These are phyloP conservation scores for Julus scanicus DNA, from an alignment of 2,888 invertebrate genomes.

Conservation along the genomic window DNA sequence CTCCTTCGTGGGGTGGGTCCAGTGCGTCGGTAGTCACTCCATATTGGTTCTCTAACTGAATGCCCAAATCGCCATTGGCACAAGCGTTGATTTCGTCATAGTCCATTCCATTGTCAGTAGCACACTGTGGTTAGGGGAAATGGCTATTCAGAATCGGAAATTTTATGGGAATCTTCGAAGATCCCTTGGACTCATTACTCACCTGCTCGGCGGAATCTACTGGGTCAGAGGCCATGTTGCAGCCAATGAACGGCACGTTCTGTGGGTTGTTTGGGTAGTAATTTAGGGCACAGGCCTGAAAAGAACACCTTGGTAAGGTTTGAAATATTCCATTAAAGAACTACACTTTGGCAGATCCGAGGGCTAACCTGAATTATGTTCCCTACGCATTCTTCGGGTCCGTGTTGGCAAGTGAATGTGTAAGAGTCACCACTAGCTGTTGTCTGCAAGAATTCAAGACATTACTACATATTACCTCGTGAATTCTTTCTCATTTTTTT, in stretches of 20 bases:
- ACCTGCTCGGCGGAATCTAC: constrained; percentile 57
- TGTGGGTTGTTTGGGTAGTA: constrained; percentile 64
- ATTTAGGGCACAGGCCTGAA: constrained; percentile 69
- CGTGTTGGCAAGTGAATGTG: constrained; percentile 78
- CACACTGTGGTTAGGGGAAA: constrained; percentile 59
- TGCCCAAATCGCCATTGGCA: constrained; percentile 59
- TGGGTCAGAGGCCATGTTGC: constrained; percentile 70
- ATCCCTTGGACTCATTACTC: background rate
- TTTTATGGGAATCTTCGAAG: background rate
- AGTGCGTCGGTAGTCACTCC: constrained; percentile 60
- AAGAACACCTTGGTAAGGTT: too few species aligned
- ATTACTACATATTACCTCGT: too few species aligned
- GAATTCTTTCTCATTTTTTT: too few species aligned
- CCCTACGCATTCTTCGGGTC: constrained; percentile 77
- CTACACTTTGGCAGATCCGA: too few species aligned
- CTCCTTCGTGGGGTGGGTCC: constrained; percentile 61
- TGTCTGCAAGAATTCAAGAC: background rate
- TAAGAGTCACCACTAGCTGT: constrained; percentile 8
- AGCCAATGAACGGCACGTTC: constrained; percentile 72
- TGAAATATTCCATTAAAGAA: background rate
- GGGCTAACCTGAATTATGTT: constrained; percentile 72
- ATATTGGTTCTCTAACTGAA: constrained; percentile 61
- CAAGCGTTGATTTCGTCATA: constrained; percentile 60
- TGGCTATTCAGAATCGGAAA: background rate
- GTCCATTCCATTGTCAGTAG: constrained; percentile 60